These are phyloP conservation scores for Gymnocheta viridis DNA, from an alignment of 2,888 invertebrate genomes.

Conservation along the genomic window DNA sequence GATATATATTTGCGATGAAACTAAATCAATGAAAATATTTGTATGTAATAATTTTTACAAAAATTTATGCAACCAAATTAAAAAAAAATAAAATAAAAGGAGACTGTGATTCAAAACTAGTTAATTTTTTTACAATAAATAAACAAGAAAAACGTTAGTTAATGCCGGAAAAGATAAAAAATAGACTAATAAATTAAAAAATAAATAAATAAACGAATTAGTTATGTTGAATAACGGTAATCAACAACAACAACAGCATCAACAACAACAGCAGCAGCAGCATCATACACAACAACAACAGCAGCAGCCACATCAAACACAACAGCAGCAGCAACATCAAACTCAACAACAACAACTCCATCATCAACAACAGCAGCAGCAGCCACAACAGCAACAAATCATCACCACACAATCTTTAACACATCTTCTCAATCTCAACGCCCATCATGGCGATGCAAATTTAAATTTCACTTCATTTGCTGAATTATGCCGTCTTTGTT, in stretches of 20 bases:
- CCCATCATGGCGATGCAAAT: constrained; percentile 81
- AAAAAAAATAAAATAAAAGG: constrained; percentile 36
- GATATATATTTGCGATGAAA: constrained; percentile 38
- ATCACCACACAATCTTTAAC: constrained; percentile 75
- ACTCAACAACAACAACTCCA: constrained; percentile 69
- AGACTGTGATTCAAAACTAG: constrained; percentile 67
- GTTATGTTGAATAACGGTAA: constrained; percentile 78
- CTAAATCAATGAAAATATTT: constrained; percentile 26
- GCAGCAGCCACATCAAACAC: constrained; percentile 75
- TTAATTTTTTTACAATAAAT: constrained; percentile 34
- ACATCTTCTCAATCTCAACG: constrained; percentile 75
- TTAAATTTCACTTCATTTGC: constrained; percentile 87
- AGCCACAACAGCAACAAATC: constrained; percentile 80
- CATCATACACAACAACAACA: constrained; percentile 74
- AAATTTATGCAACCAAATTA: not conserved
- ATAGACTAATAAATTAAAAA: constrained; percentile 57
- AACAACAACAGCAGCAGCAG: constrained; percentile 74
- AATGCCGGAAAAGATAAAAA: constrained; percentile 51
- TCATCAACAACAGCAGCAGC: constrained; percentile 67
- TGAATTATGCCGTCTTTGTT: constrained; percentile 88
- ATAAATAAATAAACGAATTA: constrained; percentile 61
- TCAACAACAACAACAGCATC: constrained; percentile 72
- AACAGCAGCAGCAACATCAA: constrained; percentile 68
- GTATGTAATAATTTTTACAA: not conserved
- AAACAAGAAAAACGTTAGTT: constrained; percentile 41